Base-by-base conservation (phyloP, 2,888 invertebrate species). In the Tenthredo amoena region DNA sequence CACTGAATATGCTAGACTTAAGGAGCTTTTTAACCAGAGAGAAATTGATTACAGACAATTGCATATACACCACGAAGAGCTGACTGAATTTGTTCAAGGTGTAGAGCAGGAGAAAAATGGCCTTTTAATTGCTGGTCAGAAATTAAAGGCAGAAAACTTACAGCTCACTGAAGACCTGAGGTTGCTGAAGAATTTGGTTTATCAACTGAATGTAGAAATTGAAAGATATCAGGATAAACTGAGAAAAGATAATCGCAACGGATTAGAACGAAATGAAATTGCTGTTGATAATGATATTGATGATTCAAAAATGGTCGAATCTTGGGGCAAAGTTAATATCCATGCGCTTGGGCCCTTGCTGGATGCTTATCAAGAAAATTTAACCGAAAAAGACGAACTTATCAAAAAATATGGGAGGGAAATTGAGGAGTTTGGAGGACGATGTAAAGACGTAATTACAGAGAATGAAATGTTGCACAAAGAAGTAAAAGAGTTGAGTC, bases 291-390 rank as follows among this genome's bases (percentile, higher is more conserved):
- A 89, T 65, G 68, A 90, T 87, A 58, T 93, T 88, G 90, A 93
- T 91, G 87, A 94, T 89, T 85, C 93, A 90, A 92, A 94, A 93
- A 85, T 95, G 89, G 85, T 95, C 89, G 90, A 94, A 92, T 88
- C 95, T 91, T 92, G 96, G 96, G 92, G 94, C 90, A 88, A 93
- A 92, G 91, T 95, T 1, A 95, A 96, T 89, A 94, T 95, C 0
- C 96, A 96, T 89, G 96, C 96, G 0, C 92, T 96, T 87, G 96
- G 95, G 0, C 97, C 97, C 0, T 94, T 98, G 5, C 94, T 97
- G 87, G 96, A 97, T 90, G 97, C 97, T 0, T 98, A 97, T 90
- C 96, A 97, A 92, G 97, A 97, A 90, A 96, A 96, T 87, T 92
- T 97, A 0, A 95, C 94, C 88, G 97, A 98, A 89, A 97, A 97